Percentiles rank a stretch among this genome's conserved stretches.
These are phyloP conservation scores for Ostrea edulis DNA, from an alignment of 1,140 invertebrate species.

Conservation along the genomic window DNA sequence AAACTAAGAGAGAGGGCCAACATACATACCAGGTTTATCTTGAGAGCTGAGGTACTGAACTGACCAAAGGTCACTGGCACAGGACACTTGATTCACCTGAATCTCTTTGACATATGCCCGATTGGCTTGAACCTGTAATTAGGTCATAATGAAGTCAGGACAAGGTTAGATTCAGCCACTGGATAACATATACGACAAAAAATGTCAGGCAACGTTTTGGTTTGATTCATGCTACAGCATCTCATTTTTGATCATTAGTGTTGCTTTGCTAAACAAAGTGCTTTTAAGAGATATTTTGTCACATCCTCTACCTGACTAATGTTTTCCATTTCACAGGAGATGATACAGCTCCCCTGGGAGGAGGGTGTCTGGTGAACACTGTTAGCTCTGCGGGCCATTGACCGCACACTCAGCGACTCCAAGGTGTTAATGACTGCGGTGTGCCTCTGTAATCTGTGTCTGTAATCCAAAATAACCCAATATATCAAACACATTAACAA, in stretches of 20 bases:
- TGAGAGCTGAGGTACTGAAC: conserved; percentile 43
- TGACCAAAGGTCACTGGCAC: conserved; percentile 82
- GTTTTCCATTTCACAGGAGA: conserved; percentile 85
- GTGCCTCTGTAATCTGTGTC: conserved; percentile 86
- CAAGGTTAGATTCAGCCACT: too few species aligned
- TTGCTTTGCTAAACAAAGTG: too few species aligned
- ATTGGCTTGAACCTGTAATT: conserved; percentile 77
- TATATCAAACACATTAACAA: neutral
- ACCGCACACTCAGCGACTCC: conserved; percentile 84
- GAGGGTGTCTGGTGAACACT: conserved; percentile 76
- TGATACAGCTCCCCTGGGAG: conserved; percentile 79
- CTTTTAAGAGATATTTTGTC: too few species aligned
- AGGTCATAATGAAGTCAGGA: neutral
- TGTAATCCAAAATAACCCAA: conserved; percentile 75
- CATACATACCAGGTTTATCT: neutral
- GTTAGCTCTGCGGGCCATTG: conserved; percentile 77
- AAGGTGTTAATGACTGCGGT: conserved; percentile 86
- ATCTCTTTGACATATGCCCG: conserved; percentile 83
- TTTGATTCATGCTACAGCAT: too few species aligned
- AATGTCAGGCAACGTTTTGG: too few species aligned
- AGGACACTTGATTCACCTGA: conserved; percentile 81
- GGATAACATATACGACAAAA: too few species aligned
- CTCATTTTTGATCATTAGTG: too few species aligned
- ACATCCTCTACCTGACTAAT: conserved; percentile 81
- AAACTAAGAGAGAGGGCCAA: neutral